Evolutionary conservation across 2,888 invertebrate species (phyloP).

Genomic region (Cantharis rustica): DNA sequence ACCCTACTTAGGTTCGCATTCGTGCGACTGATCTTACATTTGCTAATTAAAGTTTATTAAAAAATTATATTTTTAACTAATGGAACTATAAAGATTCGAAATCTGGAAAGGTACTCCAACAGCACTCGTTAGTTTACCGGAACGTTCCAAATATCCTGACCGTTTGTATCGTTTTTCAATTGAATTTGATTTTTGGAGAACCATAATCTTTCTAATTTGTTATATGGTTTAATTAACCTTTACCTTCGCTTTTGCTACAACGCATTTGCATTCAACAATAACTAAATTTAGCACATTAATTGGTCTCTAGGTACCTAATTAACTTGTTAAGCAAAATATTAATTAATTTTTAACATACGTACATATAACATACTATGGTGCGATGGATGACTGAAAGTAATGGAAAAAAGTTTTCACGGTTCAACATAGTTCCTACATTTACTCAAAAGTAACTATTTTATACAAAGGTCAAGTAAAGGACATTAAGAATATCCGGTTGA

Average conservation of each 20-base stretch:
- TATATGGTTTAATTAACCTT: not conserved
- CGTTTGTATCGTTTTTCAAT: too few relatives aligned
- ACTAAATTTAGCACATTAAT: not conserved
- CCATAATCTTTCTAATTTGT: not conserved
- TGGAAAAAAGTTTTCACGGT: not conserved
- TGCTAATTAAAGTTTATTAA: not conserved
- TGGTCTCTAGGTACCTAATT: not conserved
- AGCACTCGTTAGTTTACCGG: too few relatives aligned
- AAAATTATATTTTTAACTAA: too few relatives aligned
- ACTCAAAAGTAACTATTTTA: not conserved
- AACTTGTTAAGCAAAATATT: not conserved
- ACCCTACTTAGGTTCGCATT: not conserved
- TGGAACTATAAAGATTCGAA: too few relatives aligned
- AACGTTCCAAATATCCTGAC: too few relatives aligned
- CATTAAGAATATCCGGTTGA: conserved; percentile 8
- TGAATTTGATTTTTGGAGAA: too few relatives aligned
- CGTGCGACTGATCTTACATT: not conserved
- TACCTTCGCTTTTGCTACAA: not conserved
- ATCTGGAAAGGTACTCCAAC: too few relatives aligned
- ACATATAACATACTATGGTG: not conserved
- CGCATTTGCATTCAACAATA: not conserved
- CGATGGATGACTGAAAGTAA: not conserved
- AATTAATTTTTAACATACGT: not conserved
- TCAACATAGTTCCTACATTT: not conserved
- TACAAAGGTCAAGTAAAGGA: not conserved